Percentiles rank a stretch among this genome's conserved stretches.
Evolutionary conservation across 2,797 vertebrate genomes (phyloP).

Genomic region (Oreochromis grahami): DNA sequence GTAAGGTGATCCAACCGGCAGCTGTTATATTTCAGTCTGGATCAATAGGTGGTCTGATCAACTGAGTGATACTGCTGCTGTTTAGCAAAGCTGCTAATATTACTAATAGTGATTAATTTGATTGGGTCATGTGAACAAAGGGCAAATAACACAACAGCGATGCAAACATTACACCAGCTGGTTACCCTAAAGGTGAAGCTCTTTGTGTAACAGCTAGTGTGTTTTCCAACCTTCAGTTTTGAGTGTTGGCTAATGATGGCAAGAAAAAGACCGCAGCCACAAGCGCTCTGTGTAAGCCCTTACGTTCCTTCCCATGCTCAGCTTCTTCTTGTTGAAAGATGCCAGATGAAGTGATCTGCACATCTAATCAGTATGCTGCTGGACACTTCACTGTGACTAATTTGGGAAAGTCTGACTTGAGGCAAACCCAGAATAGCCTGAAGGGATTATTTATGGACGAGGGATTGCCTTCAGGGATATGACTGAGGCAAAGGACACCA

Average conservation of each 20-base stretch:
- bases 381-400: constrained; percentile 28
- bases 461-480: constrained; percentile 26
- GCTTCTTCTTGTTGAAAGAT: constrained; percentile 12
- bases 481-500: neutral
- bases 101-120: neutral
- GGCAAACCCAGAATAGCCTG: constrained; percentile 20
- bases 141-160: neutral
- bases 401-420: constrained; percentile 42
- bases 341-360: constrained; percentile 13
- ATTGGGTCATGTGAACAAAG: neutral
- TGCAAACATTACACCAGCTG: neutral
- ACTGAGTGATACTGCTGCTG: neutral
- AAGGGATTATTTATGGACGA: constrained; percentile 29
- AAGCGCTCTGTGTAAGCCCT: neutral
- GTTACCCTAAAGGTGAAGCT: neutral
- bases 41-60: neutral
- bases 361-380: constrained; percentile 34
- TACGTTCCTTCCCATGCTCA: neutral
- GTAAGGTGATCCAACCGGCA: neutral
- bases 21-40: neutral
- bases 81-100: neutral
- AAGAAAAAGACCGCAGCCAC: neutral
- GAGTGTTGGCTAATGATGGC: neutral
- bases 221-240: neutral
- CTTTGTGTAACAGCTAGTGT: neutral